Percentiles rank a stretch among this genome's conserved stretches.
Evolutionary conservation across 2,888 invertebrate species (phyloP).

Genomic region (Patella pellucida): DNA sequence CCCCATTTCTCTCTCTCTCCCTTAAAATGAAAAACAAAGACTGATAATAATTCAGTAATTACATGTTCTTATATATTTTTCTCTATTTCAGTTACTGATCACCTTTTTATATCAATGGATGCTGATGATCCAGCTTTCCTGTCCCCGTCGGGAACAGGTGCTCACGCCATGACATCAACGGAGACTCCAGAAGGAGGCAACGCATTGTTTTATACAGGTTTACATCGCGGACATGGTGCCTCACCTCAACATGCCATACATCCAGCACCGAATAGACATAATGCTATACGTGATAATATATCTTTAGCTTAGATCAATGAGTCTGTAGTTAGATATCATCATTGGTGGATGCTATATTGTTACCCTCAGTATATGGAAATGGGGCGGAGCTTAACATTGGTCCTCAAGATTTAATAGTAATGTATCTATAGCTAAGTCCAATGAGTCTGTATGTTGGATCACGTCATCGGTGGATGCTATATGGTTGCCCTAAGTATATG

Average conservation of each 20-base stretch:
- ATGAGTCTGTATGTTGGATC: no score
- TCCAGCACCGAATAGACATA: conserved; percentile 38
- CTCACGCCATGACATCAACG: conserved; percentile 20
- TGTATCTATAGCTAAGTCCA: no score
- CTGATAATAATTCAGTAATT: no score
- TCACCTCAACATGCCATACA: conserved; percentile 37
- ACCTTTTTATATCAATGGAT: conserved; percentile 19
- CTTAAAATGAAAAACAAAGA: no score
- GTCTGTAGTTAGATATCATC: no score
- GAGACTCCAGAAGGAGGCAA: conserved; percentile 50
- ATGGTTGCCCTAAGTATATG: no score
- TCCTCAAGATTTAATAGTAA: background rate
- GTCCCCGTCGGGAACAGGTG: conserved; percentile 23
- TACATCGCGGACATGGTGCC: conserved; percentile 16
- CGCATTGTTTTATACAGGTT: conserved; percentile 50
- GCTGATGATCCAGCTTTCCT: conserved; percentile 31
- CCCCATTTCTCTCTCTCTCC: no score
- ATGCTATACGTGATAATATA: conserved; percentile 49
- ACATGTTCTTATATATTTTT: no score
- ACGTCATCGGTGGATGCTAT: no score
- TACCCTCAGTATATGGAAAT: no score
- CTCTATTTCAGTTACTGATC: background rate
- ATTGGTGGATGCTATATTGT: no score
- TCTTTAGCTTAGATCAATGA: conserved; percentile 16
- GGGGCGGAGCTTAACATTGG: background rate